A percentile compares a stretch with the other conserved stretches of the same genome.
Conservation (phyloP, 2,113 vertebrate species). For the Lagopus leucura region DNA sequence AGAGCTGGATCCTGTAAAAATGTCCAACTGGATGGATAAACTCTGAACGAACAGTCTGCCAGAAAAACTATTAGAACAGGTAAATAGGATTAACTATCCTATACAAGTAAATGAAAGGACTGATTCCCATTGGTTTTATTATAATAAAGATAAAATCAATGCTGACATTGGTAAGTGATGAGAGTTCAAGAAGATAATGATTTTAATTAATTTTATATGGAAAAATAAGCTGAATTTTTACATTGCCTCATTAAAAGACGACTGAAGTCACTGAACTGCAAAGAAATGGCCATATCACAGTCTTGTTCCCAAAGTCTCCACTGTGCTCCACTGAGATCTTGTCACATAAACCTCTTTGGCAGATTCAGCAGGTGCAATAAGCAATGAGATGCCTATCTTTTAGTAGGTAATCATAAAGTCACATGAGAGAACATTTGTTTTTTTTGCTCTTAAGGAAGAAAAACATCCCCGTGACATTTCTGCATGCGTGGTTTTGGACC, state of each 20-base stretch:
- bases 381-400: background rate
- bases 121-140: background rate
- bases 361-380: background rate
- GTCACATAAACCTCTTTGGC: background rate
- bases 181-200: background rate
- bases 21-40: conserved; percentile 32
- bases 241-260: background rate
- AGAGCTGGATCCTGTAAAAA: background rate
- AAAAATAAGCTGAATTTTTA: background rate
- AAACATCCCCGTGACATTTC: background rate
- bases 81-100: background rate
- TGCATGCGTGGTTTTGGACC: background rate
- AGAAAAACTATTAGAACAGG: conserved; percentile 17
- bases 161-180: background rate
- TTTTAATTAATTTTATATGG: background rate
- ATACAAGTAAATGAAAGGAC: background rate
- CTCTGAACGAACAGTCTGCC: background rate
- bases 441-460: background rate
- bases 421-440: background rate
- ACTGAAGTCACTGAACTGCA: background rate
- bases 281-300: background rate
- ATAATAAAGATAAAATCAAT: background rate
- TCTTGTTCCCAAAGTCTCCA: background rate
- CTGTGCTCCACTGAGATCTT: background rate
- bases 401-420: background rate